Conservation (phyloP, 2,113 vertebrate genomes). For the Turnix velox region DNA sequence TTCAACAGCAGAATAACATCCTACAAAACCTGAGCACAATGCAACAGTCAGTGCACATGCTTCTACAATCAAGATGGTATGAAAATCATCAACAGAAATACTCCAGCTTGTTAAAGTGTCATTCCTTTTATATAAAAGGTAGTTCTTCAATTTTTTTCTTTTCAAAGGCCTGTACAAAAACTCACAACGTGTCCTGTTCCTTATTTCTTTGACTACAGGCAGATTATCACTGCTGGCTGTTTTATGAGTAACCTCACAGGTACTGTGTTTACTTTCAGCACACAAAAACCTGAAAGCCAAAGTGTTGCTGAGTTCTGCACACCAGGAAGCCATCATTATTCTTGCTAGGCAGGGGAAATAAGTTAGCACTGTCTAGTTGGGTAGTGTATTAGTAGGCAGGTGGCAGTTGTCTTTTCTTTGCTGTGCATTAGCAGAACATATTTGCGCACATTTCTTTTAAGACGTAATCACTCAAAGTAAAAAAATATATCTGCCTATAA, state of each 20-base stretch:
- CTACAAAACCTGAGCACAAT: background rate
- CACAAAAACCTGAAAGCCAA: background rate
- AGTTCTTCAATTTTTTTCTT: background rate
- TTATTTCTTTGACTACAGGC: background rate
- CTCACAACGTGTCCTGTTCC: accelerated
- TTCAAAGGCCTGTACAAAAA: background rate
- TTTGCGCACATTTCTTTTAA: background rate
- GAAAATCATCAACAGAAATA: background rate
- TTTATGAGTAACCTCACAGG: background rate
- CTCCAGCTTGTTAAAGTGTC: background rate
- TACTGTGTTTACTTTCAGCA: background rate
- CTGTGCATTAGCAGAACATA: background rate
- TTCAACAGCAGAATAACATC: background rate
- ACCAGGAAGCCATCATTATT: background rate
- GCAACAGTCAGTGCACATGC: background rate
- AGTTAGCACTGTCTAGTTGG: background rate
- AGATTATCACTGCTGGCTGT: background rate
- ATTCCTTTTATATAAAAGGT: background rate
- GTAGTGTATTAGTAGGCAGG: background rate
- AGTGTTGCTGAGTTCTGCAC: background rate
- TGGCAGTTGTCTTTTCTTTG: background rate
- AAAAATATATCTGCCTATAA: background rate
- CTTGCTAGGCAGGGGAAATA: background rate
- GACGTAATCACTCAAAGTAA: background rate
- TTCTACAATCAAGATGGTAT: background rate